Conservation (phyloP, 1,140 invertebrate genomes). For the Macrostomum lignano region DNA sequence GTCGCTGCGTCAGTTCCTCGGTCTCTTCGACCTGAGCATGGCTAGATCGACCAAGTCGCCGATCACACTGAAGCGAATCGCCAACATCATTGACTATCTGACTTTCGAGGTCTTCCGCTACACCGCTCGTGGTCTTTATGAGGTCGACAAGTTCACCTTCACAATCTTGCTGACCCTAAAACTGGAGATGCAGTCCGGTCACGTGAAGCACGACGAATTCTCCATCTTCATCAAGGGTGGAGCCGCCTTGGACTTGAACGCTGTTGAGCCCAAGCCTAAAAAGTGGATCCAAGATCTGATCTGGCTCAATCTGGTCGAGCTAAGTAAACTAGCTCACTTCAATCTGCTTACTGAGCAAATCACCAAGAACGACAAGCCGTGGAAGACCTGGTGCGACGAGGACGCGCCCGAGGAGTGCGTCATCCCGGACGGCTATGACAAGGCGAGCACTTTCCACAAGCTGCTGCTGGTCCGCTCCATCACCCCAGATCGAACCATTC, state of each 20-base stretch:
- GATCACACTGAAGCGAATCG: slow-evolving; percentile 35
- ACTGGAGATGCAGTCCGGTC: slow-evolving; percentile 52
- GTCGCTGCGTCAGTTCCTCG: slow-evolving; percentile 71
- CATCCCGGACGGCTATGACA: slow-evolving; percentile 61
- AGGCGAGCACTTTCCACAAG: slow-evolving; percentile 51
- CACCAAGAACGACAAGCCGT: slow-evolving; percentile 45
- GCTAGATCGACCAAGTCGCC: slow-evolving; percentile 35
- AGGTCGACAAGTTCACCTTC: slow-evolving; percentile 65
- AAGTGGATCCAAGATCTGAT: slow-evolving; percentile 60
- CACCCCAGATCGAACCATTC: slow-evolving; percentile 71
- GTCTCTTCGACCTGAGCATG: slow-evolving; percentile 69
- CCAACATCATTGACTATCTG: slow-evolving; percentile 58
- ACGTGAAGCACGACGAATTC: slow-evolving; percentile 62
- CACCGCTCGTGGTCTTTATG: slow-evolving; percentile 63
- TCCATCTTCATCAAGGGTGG: slow-evolving; percentile 48
- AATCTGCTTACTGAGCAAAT: slow-evolving; percentile 45
- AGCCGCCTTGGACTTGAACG: slow-evolving; percentile 43
- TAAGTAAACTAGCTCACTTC: slow-evolving; percentile 41
- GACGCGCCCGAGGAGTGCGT: slow-evolving; percentile 62
- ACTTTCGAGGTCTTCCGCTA: slow-evolving; percentile 72
- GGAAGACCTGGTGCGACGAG: slow-evolving; percentile 72
- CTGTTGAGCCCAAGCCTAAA: slow-evolving; percentile 44
- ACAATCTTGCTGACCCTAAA: slow-evolving; percentile 75
- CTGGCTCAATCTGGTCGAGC: slow-evolving; percentile 53
- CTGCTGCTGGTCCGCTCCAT: slow-evolving; percentile 64